Conservation (phyloP, 2,797 vertebrate genomes). For the Margarornis squamiger region DNA sequence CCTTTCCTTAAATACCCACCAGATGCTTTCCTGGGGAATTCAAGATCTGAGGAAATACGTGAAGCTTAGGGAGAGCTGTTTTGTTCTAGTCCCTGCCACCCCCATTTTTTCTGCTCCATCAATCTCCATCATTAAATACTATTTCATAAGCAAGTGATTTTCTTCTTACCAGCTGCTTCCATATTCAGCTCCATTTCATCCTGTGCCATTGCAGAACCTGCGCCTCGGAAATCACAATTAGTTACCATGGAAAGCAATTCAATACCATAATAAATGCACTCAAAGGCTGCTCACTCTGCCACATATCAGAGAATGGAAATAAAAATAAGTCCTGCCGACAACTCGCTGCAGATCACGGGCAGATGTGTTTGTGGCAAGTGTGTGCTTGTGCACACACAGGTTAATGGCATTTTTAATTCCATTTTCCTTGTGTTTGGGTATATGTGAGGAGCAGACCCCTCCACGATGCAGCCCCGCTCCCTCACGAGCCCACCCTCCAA, state of each 20-base stretch:
- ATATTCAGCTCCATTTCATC: constrained; percentile 36
- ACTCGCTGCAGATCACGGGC: background rate
- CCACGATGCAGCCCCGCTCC: rapidly evolving
- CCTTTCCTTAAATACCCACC: background rate
- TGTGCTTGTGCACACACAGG: background rate
- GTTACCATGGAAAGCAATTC: constrained; percentile 60
- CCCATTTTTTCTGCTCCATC: background rate
- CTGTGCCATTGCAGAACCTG: background rate
- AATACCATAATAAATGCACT: background rate
- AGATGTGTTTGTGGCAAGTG: rapidly evolving
- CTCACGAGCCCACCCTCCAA: background rate
- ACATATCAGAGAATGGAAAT: background rate
- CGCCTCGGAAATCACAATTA: constrained; percentile 47
- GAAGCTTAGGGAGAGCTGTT: background rate
- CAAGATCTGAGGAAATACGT: background rate
- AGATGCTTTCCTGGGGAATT: background rate
- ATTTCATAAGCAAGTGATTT: constrained; percentile 46
- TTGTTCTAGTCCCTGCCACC: background rate
- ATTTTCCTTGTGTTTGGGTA: background rate
- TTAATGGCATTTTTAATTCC: background rate
- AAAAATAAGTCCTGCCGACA: background rate
- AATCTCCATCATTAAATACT: constrained; percentile 10
- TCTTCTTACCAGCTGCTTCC: constrained; percentile 43
- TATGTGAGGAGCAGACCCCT: background rate
- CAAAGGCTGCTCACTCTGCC: background rate